Evolutionary conservation across 2,797 vertebrate genomes (phyloP), one percentile per base, ranked within the genome.

Genomic region (Chloroceryle inda): DNA sequence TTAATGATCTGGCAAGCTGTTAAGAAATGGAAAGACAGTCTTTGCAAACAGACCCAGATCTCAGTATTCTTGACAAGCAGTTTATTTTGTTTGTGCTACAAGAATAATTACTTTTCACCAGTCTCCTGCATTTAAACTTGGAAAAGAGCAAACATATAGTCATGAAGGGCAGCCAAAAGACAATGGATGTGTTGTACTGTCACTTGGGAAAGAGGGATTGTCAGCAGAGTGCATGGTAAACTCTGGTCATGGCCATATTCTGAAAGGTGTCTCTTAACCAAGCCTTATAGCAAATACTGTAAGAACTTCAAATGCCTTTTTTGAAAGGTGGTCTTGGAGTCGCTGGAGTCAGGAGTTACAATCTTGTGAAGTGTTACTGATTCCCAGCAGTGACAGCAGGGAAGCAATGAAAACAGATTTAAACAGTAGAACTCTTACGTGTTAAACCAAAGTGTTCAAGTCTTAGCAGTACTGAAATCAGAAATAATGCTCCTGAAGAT

Each of bases 401-500:
- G 38, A 84, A 75, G 56, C 78, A 76, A 37, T 64, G 45, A 69
- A 81, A 91, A 63, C 73, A 59, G 66, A 88, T 86, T 71, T 62
- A n/a, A 88, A 52, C 40, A 73, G 40, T 92, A 91, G 89, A 92
- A 89, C 73, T 88, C 45, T 78, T 58, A 62, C 2, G 68, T 91
- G 63, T 89, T 96, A 94, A 95, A 92, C 62, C 78, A 20, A 53
- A 83, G 78, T 75, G 88, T 78, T 94, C 55, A 88, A 91, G 64
- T 68, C 89, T 92, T 91, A 89, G 69, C 35, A 55, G 53, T 37
- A n/a, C 68, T 92, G 76, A 91, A 88, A 75, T 78, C 10, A 7
- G 53, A 91, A 92, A 69, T 91, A 94, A 78, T 63, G 53, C 62
- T 89, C 26, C 92, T 91, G 83, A 91, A 89, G 89, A 69, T 75